A percentile compares a stretch with the other conserved stretches of the same genome.
Evolutionary conservation across 2,113 vertebrate genomes (phyloP).

Genomic region (Fulica atra): DNA sequence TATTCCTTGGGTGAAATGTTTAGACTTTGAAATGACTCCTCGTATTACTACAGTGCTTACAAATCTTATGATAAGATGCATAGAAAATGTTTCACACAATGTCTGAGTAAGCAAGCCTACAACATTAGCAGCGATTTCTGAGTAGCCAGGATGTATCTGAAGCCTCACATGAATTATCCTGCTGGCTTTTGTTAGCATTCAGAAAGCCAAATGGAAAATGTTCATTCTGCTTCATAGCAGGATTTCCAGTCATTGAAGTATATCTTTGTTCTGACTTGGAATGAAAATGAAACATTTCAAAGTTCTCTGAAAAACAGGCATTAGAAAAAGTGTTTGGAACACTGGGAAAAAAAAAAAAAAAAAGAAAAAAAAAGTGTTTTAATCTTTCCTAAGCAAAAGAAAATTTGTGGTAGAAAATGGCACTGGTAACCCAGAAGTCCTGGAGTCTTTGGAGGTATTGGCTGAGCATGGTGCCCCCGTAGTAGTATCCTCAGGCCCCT

Average conservation of each 20-base stretch:
- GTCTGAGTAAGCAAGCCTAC: conserved; percentile 27
- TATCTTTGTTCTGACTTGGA: conserved; percentile 62
- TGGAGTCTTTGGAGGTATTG: not conserved
- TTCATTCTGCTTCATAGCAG: conserved; percentile 57
- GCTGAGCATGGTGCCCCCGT: not conserved
- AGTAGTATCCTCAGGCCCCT: not conserved
- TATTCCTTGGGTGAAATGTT: conserved; percentile 28
- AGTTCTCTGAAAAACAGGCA: not conserved
- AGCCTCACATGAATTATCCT: conserved; percentile 48
- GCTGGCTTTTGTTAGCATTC: conserved; percentile 62
- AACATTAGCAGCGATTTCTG: not conserved
- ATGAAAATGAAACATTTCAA: conserved; percentile 62
- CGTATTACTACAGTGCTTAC: conserved; percentile 17
- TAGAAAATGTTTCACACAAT: conserved; percentile 14
- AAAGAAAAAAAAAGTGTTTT: not conserved
- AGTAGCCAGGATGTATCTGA: conserved; percentile 51
- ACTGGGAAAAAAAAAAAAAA: not conserved
- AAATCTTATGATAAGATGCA: conserved; percentile 29
- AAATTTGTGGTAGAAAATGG: not conserved
- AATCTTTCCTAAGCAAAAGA: conserved; percentile 18
- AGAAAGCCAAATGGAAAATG: conserved; percentile 61
- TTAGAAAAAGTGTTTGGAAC: conserved; percentile 40
- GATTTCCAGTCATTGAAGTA: conserved; percentile 64
- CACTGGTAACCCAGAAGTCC: not conserved
- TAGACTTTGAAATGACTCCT: conserved; percentile 48